Conservation (phyloP, 1,140 invertebrate genomes). For the Carcinoscorpius rotundicauda region DNA sequence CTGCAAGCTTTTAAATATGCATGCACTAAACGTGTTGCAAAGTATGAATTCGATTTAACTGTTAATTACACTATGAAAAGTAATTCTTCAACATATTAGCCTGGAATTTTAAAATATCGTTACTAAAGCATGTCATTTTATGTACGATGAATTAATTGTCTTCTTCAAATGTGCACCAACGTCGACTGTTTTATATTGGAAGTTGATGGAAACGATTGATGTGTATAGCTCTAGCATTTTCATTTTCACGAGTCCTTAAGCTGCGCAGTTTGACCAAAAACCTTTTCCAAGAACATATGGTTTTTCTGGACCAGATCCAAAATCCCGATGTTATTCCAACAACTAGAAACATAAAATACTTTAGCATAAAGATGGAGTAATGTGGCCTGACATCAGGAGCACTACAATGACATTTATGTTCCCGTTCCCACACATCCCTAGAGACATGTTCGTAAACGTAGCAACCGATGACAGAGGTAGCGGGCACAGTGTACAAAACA, state of each 20-base stretch:
- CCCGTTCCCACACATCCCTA: constrained; percentile 50
- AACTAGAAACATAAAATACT: constrained; percentile 41
- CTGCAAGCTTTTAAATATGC: no score
- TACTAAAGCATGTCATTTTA: no score
- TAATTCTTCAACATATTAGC: no score
- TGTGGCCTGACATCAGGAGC: constrained; percentile 38
- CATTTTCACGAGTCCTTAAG: background rate
- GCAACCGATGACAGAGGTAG: constrained; percentile 30
- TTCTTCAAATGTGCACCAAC: no score
- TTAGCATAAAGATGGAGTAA: constrained; percentile 43
- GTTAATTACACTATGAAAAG: no score
- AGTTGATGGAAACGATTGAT: no score
- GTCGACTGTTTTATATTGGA: no score
- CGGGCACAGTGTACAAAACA: constrained; percentile 39
- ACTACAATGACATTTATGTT: constrained; percentile 30
- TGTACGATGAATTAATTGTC: no score
- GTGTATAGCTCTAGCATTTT: constrained; percentile 3
- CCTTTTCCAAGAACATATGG: constrained; percentile 53
- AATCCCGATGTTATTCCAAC: constrained; percentile 48
- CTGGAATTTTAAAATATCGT: no score
- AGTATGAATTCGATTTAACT: no score
- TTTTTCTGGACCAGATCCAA: constrained; percentile 50
- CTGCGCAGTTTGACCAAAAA: constrained; percentile 26
- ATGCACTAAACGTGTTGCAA: no score
- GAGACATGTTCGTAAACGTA: constrained; percentile 38